phyloP scores from a whole-genome alignment of 2,888 invertebrate genomes.

The Cephus nigrinus region DNA sequence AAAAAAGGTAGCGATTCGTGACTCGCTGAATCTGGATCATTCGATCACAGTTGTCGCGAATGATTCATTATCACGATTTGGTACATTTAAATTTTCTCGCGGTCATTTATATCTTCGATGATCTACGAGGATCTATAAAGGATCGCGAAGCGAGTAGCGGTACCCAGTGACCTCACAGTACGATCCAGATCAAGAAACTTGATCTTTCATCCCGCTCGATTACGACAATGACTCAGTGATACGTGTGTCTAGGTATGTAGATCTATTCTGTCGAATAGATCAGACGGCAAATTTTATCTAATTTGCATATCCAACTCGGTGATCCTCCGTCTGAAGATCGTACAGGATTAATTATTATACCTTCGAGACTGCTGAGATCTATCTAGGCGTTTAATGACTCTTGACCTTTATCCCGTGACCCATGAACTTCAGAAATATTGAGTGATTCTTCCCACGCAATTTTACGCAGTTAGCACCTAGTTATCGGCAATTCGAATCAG shows the following conservation, averaged over 20 bases:
- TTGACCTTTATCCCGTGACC: not conserved
- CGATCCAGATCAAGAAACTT: not conserved
- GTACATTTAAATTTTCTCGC: not conserved
- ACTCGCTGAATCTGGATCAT: not conserved
- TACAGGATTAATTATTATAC: not conserved
- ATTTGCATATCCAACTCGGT: not conserved
- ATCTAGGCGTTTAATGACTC: not conserved
- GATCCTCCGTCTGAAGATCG: not conserved
- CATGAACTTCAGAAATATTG: not conserved
- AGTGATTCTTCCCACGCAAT: not conserved
- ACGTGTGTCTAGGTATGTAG: not conserved
- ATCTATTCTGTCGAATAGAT: not conserved
- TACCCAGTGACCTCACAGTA: constrained; percentile 9
- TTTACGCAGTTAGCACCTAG: not conserved
- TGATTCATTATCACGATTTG: not conserved
- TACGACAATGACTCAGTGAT: not conserved
- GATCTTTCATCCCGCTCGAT: not conserved
- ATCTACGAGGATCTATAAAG: not conserved
- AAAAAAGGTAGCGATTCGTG: not conserved
- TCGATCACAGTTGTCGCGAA: not conserved
- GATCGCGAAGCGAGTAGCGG: constrained; percentile 16
- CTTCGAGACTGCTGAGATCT: not conserved
- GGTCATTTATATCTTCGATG: not conserved
- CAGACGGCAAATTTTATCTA: not conserved
- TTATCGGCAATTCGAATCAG: not conserved